Base-by-base conservation (phyloP, 2,113 vertebrate species). In the Plecturocebus donacophilus region DNA sequence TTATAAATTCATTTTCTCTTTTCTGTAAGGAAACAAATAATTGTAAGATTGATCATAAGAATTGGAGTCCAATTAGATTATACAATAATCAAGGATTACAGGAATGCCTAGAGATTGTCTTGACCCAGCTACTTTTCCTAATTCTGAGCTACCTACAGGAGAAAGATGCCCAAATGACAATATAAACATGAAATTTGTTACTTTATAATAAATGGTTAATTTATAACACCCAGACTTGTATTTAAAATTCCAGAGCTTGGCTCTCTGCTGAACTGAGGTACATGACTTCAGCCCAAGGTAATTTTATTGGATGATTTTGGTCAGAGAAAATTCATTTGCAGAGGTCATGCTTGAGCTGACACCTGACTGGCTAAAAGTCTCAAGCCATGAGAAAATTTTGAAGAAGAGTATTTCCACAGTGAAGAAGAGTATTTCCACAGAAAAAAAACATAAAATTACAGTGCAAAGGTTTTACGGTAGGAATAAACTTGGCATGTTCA, bases 121-220 rank as follows among this genome's bases (percentile, higher is more conserved):
- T 91, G 23, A 8, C 8, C 16, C 10, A 35, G 1, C 20, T 82
- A 21, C 19, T 73, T 4, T 20, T 92, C 35, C 38, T 86, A 58
- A 7, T 66, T 92, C 70, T 75, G 61, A 54, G 12, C 5, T 71
- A 40, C 61, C 87, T 94, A 32, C 30, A 12, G 58, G 58, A 94
- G 52, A 90, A 96, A 92, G 93, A 47, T 93, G 12, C 23, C 14
- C 30, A 85, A 75, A 70, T 20, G 70, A 81, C 23, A 85, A 76
- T 49, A 71, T 42, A 91, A 97, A 80, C 20, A 96, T 56, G 32
- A 93, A 94, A 54, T 75, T 42, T 20, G 3, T 91, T 79, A 42
- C 21, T 94, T 91, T 86, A 52, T 87, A 77, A 27, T 25, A 73
- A 87, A 54, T 61, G n/a, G 1, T 85, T 32, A 35, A 23, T 93